Evolutionary conservation across 2,797 vertebrate genomes (phyloP).

Genomic region (Furcifer pardalis): DNA sequence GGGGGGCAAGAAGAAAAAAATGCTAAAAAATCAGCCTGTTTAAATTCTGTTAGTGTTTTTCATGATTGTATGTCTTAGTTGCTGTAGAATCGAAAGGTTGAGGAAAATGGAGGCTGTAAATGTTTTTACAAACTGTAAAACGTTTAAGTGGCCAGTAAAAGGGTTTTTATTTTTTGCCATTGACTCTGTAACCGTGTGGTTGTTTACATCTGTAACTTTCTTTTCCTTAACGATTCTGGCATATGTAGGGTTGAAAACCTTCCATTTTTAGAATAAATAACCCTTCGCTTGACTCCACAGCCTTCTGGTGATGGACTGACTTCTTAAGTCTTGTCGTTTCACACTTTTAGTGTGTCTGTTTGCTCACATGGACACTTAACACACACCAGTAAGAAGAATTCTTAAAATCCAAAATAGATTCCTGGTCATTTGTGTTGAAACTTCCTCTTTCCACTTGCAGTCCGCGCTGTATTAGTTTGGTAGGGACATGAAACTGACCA

Average conservation of each 20-base stretch:
- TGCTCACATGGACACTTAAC: background rate
- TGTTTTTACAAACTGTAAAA: constrained; percentile 70
- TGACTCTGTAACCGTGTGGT: constrained; percentile 69
- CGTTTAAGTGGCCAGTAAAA: constrained; percentile 72
- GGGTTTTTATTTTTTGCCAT: too few species aligned
- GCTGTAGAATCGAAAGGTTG: constrained; percentile 61
- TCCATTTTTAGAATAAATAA: constrained; percentile 73
- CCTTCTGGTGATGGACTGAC: constrained; percentile 41
- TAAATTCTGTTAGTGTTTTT: constrained; percentile 62
- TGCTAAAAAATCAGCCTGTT: constrained; percentile 45
- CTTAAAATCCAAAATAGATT: constrained; percentile 1
- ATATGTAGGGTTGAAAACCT: constrained; percentile 65
- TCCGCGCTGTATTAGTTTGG: background rate
- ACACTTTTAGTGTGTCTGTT: constrained; percentile 4
- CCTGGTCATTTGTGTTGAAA: background rate
- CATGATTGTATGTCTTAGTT: constrained; percentile 61
- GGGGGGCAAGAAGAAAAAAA: background rate
- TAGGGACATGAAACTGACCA: background rate
- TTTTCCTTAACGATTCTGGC: constrained; percentile 56
- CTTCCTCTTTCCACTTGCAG: background rate
- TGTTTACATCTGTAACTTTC: constrained; percentile 72
- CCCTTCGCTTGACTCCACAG: constrained; percentile 65
- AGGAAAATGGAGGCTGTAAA: constrained; percentile 61
- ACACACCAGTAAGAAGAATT: background rate
- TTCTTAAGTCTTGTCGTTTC: constrained; percentile 28